Evolutionary conservation across 2,888 invertebrate genomes (phyloP).

Genomic region (Carabus problematicus): DNA sequence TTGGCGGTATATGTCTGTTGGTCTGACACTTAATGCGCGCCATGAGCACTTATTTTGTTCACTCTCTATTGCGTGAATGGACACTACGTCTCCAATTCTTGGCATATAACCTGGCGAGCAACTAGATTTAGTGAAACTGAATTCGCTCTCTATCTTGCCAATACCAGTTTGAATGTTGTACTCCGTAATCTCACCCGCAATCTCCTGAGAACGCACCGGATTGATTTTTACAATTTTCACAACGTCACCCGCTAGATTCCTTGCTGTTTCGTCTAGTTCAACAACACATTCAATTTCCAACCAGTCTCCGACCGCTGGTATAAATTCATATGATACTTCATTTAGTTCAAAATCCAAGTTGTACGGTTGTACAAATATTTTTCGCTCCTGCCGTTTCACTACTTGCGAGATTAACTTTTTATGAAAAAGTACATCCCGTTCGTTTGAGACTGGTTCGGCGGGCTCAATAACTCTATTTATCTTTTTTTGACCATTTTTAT

Average conservation of each 20-base stretch:
- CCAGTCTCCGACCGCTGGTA: conserved; percentile 76
- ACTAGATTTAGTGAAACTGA: no score
- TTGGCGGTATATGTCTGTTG: neutral
- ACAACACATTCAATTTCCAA: conserved; percentile 69
- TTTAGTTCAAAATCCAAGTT: conserved; percentile 69
- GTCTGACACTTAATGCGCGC: no score
- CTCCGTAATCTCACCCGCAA: no score
- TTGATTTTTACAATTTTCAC: conserved; percentile 51
- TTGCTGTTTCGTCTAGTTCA: conserved; percentile 66
- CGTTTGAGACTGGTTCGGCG: conserved; percentile 52
- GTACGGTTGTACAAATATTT: conserved; percentile 60
- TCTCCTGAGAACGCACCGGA: no score
- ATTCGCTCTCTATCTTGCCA: no score
- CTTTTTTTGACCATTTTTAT: conserved; percentile 51
- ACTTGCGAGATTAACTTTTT: conserved; percentile 57
- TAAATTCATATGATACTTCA: conserved; percentile 67
- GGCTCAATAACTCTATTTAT: conserved; percentile 64
- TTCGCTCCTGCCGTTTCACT: conserved; percentile 55
- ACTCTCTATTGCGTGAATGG: no score
- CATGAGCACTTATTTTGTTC: neutral
- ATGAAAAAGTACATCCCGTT: conserved; percentile 52
- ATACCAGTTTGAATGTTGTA: no score
- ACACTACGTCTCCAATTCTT: no score
- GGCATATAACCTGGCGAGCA: no score
- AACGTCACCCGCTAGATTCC: conserved; percentile 64